A percentile compares a stretch with the other conserved stretches of the same genome.
Conservation (phyloP, 2,113 vertebrate genomes). For the Cyanistes caeruleus region DNA sequence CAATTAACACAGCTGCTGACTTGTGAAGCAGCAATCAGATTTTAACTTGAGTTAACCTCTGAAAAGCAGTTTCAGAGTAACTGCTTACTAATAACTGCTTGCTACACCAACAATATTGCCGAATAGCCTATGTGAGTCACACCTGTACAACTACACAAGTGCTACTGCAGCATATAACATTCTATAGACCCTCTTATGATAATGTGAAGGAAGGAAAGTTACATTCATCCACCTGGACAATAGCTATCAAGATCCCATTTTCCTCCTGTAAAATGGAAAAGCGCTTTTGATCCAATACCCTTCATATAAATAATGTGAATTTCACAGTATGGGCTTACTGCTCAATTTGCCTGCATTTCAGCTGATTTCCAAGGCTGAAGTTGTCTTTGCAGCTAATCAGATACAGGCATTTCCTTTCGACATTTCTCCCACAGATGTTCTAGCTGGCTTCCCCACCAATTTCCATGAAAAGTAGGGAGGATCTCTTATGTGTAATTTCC, state of each 20-base stretch:
- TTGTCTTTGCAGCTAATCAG: not conserved
- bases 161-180: not conserved
- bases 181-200: not conserved
- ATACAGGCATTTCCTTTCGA: not conserved
- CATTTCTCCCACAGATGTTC: not conserved
- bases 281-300: not conserved
- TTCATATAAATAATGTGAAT: not conserved
- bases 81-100: not conserved
- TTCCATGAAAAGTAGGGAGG: not conserved
- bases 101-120: not conserved
- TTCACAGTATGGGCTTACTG: not conserved
- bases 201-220: not conserved
- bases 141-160: not conserved
- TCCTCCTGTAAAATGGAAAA: not conserved
- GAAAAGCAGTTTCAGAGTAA: not conserved
- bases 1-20: constrained; percentile 22
- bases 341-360: not conserved
- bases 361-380: not conserved
- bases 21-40: constrained; percentile 4
- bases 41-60: constrained; percentile 12
- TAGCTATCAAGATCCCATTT: not conserved
- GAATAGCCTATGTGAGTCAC: not conserved
- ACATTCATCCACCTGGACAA: not conserved
- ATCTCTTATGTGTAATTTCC: not conserved
- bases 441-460: not conserved